Percentiles rank a stretch among this genome's conserved stretches.
Conservation (phyloP, 2,113 vertebrate species). For the Athene noctua region DNA sequence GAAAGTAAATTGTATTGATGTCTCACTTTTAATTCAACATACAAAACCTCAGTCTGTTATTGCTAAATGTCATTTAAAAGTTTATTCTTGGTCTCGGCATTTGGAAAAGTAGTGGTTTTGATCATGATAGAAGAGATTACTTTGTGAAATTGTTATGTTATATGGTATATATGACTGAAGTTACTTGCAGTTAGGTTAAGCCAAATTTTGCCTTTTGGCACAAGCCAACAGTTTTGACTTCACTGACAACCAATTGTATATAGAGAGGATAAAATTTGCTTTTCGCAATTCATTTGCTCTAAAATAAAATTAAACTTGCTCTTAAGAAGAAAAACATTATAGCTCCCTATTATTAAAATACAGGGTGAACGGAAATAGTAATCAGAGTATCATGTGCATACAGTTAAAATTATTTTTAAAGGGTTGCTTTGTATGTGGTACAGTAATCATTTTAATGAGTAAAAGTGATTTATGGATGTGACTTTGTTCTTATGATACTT, state of each 20-base stretch:
- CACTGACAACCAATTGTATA: fast-evolving
- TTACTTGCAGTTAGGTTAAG: not conserved
- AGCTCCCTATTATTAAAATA: not conserved
- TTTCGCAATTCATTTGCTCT: not conserved
- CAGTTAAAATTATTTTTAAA: not conserved
- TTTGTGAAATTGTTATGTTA: not conserved
- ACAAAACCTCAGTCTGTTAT: not conserved
- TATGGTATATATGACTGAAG: not conserved
- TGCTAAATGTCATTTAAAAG: not conserved
- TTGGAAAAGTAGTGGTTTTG: not conserved
- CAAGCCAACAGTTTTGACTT: not conserved
- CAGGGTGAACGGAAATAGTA: not conserved
- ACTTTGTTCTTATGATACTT: not conserved
- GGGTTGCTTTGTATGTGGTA: not conserved
- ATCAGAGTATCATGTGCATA: not conserved
- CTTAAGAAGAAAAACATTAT: not conserved
- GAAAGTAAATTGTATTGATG: not conserved
- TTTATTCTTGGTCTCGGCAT: not conserved
- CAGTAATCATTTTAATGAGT: not conserved
- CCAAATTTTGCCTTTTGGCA: not conserved
- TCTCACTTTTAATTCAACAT: not conserved
- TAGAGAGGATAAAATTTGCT: not conserved
- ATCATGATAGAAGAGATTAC: not conserved
- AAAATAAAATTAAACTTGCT: not conserved
- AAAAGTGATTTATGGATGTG: not conserved